phyloP scores from a whole-genome alignment of 2,113 vertebrate species.

The Sinosuthora webbiana region DNA sequence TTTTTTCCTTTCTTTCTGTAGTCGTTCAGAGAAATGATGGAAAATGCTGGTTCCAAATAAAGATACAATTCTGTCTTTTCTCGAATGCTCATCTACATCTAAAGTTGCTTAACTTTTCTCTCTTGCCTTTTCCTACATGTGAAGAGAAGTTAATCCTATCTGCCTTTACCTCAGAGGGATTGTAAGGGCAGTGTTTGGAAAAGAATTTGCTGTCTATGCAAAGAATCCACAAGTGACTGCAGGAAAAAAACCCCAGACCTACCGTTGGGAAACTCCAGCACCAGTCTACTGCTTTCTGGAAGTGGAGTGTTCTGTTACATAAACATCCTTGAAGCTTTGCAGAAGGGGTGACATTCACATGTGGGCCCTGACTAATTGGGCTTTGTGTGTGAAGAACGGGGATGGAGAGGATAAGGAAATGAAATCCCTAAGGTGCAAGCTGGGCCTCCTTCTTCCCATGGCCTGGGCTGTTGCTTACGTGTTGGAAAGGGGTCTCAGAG shows the following conservation, averaged over 20 bases:
- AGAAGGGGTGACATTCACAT: slow-evolving; percentile 52
- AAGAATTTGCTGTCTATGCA: slow-evolving; percentile 32
- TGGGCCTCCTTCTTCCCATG: slow-evolving; percentile 60
- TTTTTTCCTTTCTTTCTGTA: background rate
- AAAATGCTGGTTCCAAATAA: background rate
- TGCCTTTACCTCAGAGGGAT: slow-evolving; percentile 41
- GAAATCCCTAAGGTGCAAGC: slow-evolving; percentile 62
- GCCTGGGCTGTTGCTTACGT: slow-evolving; percentile 33
- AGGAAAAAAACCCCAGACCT: background rate
- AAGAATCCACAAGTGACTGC: slow-evolving; percentile 22
- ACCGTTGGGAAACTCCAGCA: slow-evolving; percentile 15
- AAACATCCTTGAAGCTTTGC: slow-evolving; percentile 62
- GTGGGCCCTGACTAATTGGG: slow-evolving; percentile 56
- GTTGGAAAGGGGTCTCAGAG: slow-evolving; percentile 10
- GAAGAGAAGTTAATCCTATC: slow-evolving; percentile 26
- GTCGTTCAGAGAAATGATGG: background rate
- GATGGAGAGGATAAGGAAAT: slow-evolving; percentile 54
- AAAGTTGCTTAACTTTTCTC: background rate
- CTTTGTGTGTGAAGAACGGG: slow-evolving; percentile 28
- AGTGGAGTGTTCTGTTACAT: slow-evolving; percentile 48
- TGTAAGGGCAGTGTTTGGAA: slow-evolving; percentile 26
- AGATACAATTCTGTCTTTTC: background rate
- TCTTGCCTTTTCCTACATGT: background rate
- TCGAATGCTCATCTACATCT: background rate
- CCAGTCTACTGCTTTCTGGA: slow-evolving; percentile 34